Evolutionary conservation across 2,888 invertebrate species (phyloP), one percentile per base, ranked within the genome.

Genomic region (Ferrisia virgata): DNA sequence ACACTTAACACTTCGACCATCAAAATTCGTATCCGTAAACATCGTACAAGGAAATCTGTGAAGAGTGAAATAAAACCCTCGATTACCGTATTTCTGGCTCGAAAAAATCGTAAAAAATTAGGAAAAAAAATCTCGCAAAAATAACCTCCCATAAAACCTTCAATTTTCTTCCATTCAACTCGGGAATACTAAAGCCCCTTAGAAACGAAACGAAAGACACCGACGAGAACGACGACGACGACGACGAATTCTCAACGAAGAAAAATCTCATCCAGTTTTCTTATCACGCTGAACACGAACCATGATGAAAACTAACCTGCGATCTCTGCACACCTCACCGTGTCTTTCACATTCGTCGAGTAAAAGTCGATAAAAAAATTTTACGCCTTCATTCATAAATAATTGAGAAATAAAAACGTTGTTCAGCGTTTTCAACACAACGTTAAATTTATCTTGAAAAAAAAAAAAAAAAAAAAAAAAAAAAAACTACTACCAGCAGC

Each of bases 351-450:
- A 28, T 64, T 64, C 25, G 58, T 47, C 58, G 58, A 64, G 53
- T 40, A 53, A 53, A 72, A 72, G 72, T 72, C 72, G 72, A 72
- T 72, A 72, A 72, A 72, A 72, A 72, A 72, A 72, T 72, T 72
- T 72, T 72, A 72, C 72, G 72, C 33, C 33, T 72, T 72, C 72
- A 72, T 72, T 33, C 31, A 72, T 72, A 72, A 72, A 72, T 72
- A 72, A 72, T 72, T n/a, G 72, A 31, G 72, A 72, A 33, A 72
- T 31, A 33, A 33, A 72, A 72, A 72, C 72, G 33, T 72, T 72
- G 72, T 72, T 72, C 72, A 72, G 33, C 33, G 72, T 72, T 72
- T 72, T 72, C 72, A 72, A 72, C 72, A 36, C 72, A 33, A 72
- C 31, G 33, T 72, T 72, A 33, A 72, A 72, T 72, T 31, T 33